Conservation (phyloP, 2,888 invertebrate species). For the Tribolium freemani region DNA sequence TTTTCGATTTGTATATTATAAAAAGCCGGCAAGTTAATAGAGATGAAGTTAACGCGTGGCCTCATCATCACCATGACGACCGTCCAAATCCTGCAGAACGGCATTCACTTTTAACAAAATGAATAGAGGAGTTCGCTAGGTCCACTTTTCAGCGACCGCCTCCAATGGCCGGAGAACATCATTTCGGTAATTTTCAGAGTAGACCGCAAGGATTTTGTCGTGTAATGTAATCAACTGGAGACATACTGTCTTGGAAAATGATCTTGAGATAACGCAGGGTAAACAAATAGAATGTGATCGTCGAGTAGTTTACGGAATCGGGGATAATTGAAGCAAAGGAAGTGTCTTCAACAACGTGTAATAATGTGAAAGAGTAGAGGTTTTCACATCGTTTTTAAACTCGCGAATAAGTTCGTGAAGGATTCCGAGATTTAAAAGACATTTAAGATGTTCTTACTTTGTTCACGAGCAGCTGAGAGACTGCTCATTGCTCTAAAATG, state of each 20-base stretch:
- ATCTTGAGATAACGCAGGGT: background rate
- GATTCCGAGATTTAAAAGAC: background rate
- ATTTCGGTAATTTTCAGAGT: background rate
- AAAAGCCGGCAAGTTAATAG: slow-evolving; percentile 23
- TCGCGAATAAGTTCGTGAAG: background rate
- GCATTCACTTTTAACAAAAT: background rate
- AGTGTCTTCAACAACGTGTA: background rate
- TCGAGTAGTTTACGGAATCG: background rate
- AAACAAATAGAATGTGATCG: background rate
- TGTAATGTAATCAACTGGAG: background rate
- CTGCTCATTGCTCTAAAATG: background rate
- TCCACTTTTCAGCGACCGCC: background rate
- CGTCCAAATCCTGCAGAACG: background rate
- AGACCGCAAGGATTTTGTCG: background rate
- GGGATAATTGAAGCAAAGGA: background rate
- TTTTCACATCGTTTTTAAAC: background rate
- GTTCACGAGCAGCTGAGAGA: background rate
- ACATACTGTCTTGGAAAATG: background rate
- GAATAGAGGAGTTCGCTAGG: background rate
- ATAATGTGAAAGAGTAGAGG: background rate
- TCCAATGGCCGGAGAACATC: background rate
- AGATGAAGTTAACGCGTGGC: slow-evolving; percentile 1
- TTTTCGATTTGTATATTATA: slow-evolving; percentile 24
- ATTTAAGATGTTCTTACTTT: background rate
- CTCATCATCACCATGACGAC: slow-evolving; percentile 12